These are phyloP conservation scores for Amia ocellicauda DNA, from an alignment of 2,113 vertebrate genomes.

Conservation along the genomic window DNA sequence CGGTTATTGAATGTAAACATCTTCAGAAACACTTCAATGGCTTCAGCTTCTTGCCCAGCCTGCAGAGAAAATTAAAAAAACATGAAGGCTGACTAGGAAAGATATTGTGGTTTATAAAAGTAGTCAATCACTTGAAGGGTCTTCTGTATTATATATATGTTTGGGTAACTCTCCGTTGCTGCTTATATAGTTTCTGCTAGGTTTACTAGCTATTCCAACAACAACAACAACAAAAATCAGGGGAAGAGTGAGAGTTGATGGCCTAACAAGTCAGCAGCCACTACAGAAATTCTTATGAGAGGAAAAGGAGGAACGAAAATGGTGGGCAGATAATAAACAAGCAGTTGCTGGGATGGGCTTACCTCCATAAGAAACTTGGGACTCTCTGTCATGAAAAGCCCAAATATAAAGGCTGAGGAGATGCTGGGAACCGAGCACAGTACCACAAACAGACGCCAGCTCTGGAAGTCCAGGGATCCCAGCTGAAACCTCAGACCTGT, in stretches of 20 bases:
- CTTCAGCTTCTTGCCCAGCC: conserved; percentile 52
- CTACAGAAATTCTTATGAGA: no score
- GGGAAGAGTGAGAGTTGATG: no score
- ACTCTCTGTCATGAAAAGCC: conserved; percentile 63
- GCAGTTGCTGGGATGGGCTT: neutral
- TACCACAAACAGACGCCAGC: conserved; percentile 68
- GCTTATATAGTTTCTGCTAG: no score
- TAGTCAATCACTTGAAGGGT: neutral
- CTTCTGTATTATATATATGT: no score
- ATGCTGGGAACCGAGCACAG: conserved; percentile 67
- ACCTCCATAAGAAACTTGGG: conserved; percentile 75
- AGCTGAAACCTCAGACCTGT: conserved; percentile 43
- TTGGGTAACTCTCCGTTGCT: no score
- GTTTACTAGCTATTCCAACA: no score
- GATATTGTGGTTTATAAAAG: neutral
- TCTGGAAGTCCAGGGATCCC: conserved; percentile 49
- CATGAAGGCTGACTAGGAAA: neutral
- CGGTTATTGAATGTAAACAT: conserved; percentile 62
- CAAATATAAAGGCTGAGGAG: conserved; percentile 59
- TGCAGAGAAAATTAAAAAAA: conserved; percentile 32
- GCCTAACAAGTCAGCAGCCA: no score
- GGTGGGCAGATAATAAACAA: no score
- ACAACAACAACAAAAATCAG: no score
- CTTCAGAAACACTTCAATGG: conserved; percentile 53
- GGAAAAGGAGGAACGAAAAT: no score